Conservation (phyloP, 2,797 vertebrate genomes). For the Enteromius treurensis region DNA sequence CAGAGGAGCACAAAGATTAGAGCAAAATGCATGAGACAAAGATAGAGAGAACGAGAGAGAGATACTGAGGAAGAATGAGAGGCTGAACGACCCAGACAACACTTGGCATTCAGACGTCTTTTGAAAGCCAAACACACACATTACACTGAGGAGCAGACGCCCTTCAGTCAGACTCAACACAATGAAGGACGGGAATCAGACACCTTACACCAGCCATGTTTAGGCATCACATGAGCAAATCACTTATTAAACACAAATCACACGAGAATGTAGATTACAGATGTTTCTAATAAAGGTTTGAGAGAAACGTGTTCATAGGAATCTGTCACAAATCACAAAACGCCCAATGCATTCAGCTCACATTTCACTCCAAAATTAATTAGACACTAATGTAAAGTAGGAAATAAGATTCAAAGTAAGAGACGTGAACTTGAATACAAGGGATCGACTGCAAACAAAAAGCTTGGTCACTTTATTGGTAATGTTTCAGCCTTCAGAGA, state of each 20-base stretch:
- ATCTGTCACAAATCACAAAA: background rate
- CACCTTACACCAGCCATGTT: conserved; percentile 34
- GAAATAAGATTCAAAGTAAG: background rate
- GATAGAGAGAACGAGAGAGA: conserved; percentile 73
- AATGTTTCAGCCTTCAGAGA: conserved; percentile 28
- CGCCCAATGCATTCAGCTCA: background rate
- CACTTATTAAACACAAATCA: background rate
- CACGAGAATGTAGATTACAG: background rate
- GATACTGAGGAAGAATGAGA: conserved; percentile 66
- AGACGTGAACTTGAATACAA: no score
- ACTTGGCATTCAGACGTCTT: conserved; percentile 78
- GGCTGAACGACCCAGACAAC: conserved; percentile 75
- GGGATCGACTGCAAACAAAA: background rate
- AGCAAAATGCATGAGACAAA: conserved; percentile 76
- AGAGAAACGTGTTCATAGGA: background rate
- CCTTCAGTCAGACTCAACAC: conserved; percentile 73
- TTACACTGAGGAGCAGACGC: conserved; percentile 79
- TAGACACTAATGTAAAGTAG: background rate
- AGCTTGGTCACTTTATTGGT: background rate
- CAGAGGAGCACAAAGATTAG: conserved; percentile 83
- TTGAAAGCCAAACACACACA: conserved; percentile 80
- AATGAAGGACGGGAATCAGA: conserved; percentile 72
- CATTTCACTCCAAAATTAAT: background rate
- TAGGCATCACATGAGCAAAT: conserved; percentile 19
- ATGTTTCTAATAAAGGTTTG: background rate